Evolutionary conservation across 2,888 invertebrate species (phyloP).

Genomic region (Ypsolopha sequella): DNA sequence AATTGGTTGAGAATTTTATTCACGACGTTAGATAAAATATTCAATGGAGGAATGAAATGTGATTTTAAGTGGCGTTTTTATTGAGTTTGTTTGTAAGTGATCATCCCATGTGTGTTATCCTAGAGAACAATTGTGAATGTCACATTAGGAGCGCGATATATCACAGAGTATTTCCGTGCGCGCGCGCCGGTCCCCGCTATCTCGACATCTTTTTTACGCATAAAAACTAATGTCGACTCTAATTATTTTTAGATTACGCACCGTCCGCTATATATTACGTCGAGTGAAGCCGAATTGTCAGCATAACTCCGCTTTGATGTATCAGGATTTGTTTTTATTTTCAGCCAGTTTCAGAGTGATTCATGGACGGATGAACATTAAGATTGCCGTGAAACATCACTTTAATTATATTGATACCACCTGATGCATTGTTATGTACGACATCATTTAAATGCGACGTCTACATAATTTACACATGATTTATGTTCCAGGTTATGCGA

Average conservation of each 20-base stretch:
- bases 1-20: constrained; percentile 19
- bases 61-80: not conserved
- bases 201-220: constrained; percentile 62
- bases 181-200: constrained; percentile 42
- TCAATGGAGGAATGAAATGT: constrained; percentile 1
- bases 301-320: constrained; percentile 69
- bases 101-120: constrained; percentile 38
- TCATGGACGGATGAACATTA: constrained; percentile 62
- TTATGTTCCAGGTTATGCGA: not conserved
- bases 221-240: constrained; percentile 69
- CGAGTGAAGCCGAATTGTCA: constrained; percentile 64
- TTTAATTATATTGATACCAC: constrained; percentile 46
- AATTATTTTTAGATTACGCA: constrained; percentile 71
- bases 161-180: constrained; percentile 62
- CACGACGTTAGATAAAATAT: constrained; percentile 17
- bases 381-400: constrained; percentile 50
- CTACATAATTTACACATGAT: not conserved
- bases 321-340: constrained; percentile 67
- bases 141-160: constrained; percentile 47
- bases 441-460: constrained; percentile 1
- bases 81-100: constrained; percentile 12
- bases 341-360: constrained; percentile 56
- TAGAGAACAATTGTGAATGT: constrained; percentile 47
- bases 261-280: constrained; percentile 66
- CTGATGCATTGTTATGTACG: constrained; percentile 46